A percentile compares a stretch with the other conserved stretches of the same genome.
Evolutionary conservation across 2,888 invertebrate species (phyloP).

Genomic region (Thysanoteuthis rhombus): DNA sequence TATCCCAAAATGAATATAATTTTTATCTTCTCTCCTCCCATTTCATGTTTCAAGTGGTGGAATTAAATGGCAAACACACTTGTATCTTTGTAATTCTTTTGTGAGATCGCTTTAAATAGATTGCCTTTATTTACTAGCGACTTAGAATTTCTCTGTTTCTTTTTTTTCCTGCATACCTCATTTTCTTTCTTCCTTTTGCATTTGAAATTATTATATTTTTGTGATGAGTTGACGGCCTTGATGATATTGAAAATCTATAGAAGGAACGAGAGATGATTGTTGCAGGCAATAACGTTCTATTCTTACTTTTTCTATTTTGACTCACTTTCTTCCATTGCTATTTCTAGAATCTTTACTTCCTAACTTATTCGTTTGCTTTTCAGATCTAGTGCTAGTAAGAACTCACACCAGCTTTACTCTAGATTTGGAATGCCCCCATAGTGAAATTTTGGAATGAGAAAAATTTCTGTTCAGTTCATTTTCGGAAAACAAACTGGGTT

Average conservation of each 20-base stretch:
- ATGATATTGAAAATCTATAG: neutral
- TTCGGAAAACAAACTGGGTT: neutral
- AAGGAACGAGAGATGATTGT: neutral
- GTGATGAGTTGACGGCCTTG: neutral
- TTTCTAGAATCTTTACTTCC: neutral
- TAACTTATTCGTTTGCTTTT: neutral
- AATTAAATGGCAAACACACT: neutral
- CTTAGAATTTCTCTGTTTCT: neutral
- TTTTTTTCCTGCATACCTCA: neutral
- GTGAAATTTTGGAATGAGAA: neutral
- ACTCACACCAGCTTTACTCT: neutral
- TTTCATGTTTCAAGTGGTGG: neutral
- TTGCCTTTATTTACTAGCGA: neutral
- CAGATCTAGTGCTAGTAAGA: neutral
- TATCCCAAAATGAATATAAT: neutral
- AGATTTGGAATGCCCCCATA: neutral
- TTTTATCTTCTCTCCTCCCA: neutral
- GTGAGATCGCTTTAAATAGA: no score
- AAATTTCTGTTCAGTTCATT: neutral
- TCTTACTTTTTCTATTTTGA: neutral
- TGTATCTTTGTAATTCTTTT: neutral
- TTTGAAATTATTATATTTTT: neutral
- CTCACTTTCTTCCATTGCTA: neutral
- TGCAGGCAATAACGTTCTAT: neutral
- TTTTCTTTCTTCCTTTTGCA: neutral